Conservation (phyloP, 1,140 invertebrate species). For the Antheraea pernyi region DNA sequence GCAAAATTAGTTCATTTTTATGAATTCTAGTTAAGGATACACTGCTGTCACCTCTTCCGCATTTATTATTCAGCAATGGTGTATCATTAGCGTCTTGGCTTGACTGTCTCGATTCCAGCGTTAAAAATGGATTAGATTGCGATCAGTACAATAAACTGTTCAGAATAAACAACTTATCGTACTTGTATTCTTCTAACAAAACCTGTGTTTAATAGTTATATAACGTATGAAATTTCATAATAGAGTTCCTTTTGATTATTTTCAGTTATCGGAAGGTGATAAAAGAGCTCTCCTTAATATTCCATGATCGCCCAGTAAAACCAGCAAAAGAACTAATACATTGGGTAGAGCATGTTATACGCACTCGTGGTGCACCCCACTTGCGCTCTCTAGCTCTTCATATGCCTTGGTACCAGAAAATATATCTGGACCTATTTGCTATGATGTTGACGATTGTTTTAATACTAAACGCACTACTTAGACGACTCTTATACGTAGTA, state of each 20-base stretch:
- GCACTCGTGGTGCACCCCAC: slow-evolving; percentile 42
- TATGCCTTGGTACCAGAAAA: slow-evolving; percentile 46
- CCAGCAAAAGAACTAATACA: slow-evolving; percentile 48
- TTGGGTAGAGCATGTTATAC: slow-evolving; percentile 52
- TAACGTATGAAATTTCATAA: neutral
- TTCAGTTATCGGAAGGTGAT: slow-evolving; percentile 33
- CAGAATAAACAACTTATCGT: too few species aligned
- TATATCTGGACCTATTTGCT: slow-evolving; percentile 43
- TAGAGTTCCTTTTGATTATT: neutral
- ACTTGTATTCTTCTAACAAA: too few species aligned
- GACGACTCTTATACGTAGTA: neutral
- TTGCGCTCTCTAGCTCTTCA: slow-evolving; percentile 44
- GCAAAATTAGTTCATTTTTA: too few species aligned
- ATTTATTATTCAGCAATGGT: too few species aligned
- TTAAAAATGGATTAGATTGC: too few species aligned
- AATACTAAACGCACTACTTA: neutral
- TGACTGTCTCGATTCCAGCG: too few species aligned
- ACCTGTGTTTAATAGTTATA: too few species aligned
- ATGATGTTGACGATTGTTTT: neutral
- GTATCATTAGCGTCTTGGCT: too few species aligned
- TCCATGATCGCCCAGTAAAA: slow-evolving; percentile 44
- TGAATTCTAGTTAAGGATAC: too few species aligned
- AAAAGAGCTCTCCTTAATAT: slow-evolving; percentile 43
- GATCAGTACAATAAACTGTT: too few species aligned
- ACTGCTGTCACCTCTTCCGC: too few species aligned